Evolutionary conservation across 2,113 vertebrate genomes (phyloP).

Genomic region (Trochalopteron elliotii): DNA sequence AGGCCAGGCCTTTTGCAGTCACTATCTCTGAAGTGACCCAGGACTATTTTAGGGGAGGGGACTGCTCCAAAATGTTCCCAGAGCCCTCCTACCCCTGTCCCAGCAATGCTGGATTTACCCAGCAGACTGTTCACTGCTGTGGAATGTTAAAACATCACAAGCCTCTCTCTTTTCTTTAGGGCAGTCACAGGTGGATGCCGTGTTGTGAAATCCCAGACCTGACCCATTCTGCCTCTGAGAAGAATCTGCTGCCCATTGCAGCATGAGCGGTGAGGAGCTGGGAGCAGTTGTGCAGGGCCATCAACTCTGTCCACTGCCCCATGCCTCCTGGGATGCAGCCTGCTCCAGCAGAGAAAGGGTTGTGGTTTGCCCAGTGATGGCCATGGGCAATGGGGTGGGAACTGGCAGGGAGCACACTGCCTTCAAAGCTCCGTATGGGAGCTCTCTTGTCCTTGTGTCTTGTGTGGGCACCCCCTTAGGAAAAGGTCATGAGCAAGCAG

Average conservation of each 20-base stretch:
- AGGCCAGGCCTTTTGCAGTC: background rate
- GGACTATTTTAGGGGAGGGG: background rate
- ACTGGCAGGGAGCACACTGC: fast-evolving
- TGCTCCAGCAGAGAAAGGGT: fast-evolving
- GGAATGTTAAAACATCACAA: background rate
- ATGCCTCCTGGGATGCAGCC: background rate
- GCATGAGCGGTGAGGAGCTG: fast-evolving
- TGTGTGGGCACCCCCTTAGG: fast-evolving
- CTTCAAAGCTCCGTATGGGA: background rate
- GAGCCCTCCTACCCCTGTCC: background rate
- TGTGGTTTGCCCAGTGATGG: fast-evolving
- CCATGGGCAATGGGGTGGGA: background rate
- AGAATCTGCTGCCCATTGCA: fast-evolving
- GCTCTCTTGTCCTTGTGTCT: background rate
- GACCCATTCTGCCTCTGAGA: fast-evolving
- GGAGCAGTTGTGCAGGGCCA: background rate
- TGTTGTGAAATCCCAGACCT: background rate
- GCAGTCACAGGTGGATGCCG: fast-evolving
- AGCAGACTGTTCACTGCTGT: background rate
- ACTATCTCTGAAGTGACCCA: background rate
- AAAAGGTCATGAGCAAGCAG: background rate
- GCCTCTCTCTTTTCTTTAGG: background rate
- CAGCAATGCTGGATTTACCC: background rate
- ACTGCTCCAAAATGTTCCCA: background rate
- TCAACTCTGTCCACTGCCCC: background rate